Percentiles rank a stretch among this genome's conserved stretches.
These are phyloP conservation scores for Drosophila ogumai DNA, from an alignment of 1,140 invertebrate genomes.

Conservation along the genomic window DNA sequence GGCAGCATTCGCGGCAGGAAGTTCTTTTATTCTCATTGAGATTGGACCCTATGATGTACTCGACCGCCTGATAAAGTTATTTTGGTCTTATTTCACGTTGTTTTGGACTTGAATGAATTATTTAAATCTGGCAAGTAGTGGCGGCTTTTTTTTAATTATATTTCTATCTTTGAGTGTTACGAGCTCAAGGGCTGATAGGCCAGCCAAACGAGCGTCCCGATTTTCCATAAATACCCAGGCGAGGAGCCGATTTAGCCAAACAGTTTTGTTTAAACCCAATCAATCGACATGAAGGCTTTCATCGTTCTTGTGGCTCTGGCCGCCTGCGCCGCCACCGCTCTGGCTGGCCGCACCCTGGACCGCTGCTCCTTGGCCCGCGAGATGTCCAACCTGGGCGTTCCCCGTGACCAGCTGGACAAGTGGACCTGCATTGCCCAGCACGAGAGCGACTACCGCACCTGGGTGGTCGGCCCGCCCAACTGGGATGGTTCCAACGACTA, in stretches of 20 bases:
- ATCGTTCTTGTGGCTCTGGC: constrained; percentile 47
- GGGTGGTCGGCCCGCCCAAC: constrained; percentile 61
- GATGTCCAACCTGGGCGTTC: constrained; percentile 72
- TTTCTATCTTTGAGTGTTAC: constrained; percentile 24
- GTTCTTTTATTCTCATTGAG: constrained; percentile 33
- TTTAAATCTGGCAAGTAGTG: constrained; percentile 9
- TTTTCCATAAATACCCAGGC: constrained; percentile 30
- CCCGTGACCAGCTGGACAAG: constrained; percentile 58
- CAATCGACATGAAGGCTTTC: constrained; percentile 54
- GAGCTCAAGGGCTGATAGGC: constrained; percentile 14
- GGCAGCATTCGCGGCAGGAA: not conserved
- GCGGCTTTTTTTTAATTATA: constrained; percentile 22
- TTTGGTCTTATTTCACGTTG: constrained; percentile 4
- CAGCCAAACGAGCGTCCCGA: too few relatives aligned
- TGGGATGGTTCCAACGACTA: constrained; percentile 78
- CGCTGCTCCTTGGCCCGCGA: constrained; percentile 80
- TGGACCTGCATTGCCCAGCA: constrained; percentile 77
- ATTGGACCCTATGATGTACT: constrained; percentile 17
- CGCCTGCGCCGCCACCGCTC: constrained; percentile 45
- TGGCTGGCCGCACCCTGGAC: constrained; percentile 62
- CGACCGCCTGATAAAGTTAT: constrained; percentile 21
- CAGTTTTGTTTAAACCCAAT: constrained; percentile 23
- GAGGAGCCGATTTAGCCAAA: constrained; percentile 19
- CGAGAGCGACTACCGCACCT: constrained; percentile 70
- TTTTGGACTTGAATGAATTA: constrained; percentile 18